phyloP scores from a whole-genome alignment of 2,113 vertebrate genomes.

The Pelecanus crispus region DNA sequence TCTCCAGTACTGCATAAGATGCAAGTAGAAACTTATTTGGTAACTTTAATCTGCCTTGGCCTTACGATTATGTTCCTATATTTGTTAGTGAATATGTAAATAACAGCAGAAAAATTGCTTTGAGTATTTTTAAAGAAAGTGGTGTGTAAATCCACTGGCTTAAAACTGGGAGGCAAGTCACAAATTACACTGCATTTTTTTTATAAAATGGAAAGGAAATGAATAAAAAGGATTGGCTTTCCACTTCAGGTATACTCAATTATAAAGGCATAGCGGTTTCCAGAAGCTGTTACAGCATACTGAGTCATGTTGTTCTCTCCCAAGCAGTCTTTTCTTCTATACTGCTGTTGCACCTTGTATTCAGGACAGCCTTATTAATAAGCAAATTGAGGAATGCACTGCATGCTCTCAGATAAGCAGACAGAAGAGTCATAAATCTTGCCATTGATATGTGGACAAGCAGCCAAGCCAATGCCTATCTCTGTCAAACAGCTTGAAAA shows the following conservation, averaged over 20 bases:
- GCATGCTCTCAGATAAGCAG: conserved; percentile 16
- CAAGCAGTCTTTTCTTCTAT: not conserved
- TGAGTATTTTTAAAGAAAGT: not conserved
- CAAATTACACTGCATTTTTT: not conserved
- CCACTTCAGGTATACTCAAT: not conserved
- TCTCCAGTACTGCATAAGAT: not conserved
- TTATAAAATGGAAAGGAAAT: not conserved
- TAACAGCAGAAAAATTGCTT: not conserved
- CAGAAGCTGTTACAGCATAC: not conserved
- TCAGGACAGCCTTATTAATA: not conserved
- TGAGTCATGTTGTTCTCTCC: not conserved
- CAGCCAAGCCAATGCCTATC: not conserved
- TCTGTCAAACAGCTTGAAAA: conserved; percentile 34
- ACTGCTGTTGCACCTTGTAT: not conserved
- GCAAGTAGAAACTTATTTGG: not conserved
- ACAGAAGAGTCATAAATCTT: conserved; percentile 12
- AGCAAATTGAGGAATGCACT: conserved; percentile 1
- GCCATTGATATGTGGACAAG: not conserved
- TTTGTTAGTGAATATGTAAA: not conserved
- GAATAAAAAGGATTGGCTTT: not conserved
- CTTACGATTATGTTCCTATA: not conserved
- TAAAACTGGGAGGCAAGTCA: not conserved
- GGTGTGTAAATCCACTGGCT: not conserved
- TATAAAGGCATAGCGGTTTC: not conserved
- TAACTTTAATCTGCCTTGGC: not conserved